A percentile compares a stretch with the other conserved stretches of the same genome.
Conservation (phyloP, 2,113 vertebrate species). For the Cyprinodon variegatus region DNA sequence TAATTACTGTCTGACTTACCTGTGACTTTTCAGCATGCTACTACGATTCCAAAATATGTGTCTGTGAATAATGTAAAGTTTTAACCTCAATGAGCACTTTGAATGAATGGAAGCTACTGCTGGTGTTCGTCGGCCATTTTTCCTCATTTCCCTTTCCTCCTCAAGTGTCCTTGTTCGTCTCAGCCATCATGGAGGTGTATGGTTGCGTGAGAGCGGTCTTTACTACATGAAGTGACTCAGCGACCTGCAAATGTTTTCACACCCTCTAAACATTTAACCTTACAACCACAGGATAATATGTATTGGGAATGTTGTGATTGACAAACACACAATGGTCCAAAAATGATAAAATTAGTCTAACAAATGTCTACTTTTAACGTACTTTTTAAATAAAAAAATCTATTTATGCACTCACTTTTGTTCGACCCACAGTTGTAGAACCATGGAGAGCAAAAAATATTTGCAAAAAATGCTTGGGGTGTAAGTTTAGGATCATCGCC, state of each 20-base stretch:
- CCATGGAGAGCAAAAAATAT: background rate
- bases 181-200: slow-evolving; percentile 21
- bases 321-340: background rate
- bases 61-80: slow-evolving; percentile 64
- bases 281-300: background rate
- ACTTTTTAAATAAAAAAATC: too few species aligned
- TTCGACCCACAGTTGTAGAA: background rate
- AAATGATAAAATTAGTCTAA: background rate
- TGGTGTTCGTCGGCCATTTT: slow-evolving; percentile 37
- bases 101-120: slow-evolving; percentile 49
- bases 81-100: slow-evolving; percentile 71
- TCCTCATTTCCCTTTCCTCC: slow-evolving; percentile 45
- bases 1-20: slow-evolving; percentile 56
- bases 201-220: slow-evolving; percentile 10
- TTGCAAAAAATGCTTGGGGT: background rate
- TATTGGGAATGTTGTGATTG: background rate
- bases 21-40: slow-evolving; percentile 71
- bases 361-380: background rate
- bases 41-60: slow-evolving; percentile 47
- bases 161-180: slow-evolving; percentile 71
- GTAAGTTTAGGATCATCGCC: too few species aligned
- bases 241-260: background rate
- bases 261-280: background rate
- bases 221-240: slow-evolving; percentile 4
- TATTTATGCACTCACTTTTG: too few species aligned